Percentiles rank a stretch among this genome's conserved stretches.
Conservation (phyloP, 2,113 vertebrate genomes). For the Tinamus guttatus region DNA sequence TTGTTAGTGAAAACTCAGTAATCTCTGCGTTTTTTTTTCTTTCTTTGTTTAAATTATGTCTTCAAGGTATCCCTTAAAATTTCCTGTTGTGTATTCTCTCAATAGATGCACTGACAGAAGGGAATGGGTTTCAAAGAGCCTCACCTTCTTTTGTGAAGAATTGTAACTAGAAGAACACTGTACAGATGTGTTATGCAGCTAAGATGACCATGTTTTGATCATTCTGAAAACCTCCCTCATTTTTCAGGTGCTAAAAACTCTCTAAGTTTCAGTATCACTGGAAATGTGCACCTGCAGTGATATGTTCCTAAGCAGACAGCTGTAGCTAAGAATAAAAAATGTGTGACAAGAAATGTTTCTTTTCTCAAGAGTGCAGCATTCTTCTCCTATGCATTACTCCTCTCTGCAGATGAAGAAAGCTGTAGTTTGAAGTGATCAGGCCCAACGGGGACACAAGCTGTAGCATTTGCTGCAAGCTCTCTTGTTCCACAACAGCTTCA, state of each 20-base stretch:
- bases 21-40: not conserved
- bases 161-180: not conserved
- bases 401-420: not conserved
- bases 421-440: not conserved
- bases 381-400: not conserved
- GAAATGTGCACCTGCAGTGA: conserved; percentile 13
- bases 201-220: not conserved
- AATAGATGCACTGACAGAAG: conserved; percentile 44
- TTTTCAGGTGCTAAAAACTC: not conserved
- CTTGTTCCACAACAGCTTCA: not conserved
- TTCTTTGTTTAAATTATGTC: conserved; percentile 23
- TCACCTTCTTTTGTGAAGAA: not conserved
- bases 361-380: not conserved
- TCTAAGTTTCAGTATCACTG: conserved; percentile 19
- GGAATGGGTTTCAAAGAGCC: conserved; percentile 52
- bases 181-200: not conserved
- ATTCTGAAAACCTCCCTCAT: not conserved
- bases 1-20: conserved; percentile 13
- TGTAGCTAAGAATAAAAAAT: not conserved
- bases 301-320: not conserved
- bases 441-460: accelerated
- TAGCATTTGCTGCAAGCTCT: not conserved
- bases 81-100: conserved; percentile 55
- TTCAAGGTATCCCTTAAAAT: conserved; percentile 45
- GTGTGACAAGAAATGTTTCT: not conserved